Evolutionary conservation across 1,140 invertebrate genomes (phyloP).

Genomic region (Euura lappo): DNA sequence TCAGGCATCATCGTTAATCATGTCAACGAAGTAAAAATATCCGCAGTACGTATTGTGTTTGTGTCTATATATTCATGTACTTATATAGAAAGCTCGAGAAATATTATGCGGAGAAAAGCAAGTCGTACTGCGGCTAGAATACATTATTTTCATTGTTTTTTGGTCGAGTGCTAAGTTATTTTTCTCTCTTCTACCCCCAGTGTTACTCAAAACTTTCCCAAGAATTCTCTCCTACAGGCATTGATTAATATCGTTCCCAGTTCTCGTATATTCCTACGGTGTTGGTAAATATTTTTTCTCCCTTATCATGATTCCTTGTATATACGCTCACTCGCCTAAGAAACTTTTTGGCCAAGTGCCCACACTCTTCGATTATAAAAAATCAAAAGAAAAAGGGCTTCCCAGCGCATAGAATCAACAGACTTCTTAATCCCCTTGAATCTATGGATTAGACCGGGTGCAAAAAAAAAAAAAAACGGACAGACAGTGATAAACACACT

Average conservation of each 20-base stretch:
- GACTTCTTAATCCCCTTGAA: too few relatives aligned
- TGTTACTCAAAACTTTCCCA: background rate
- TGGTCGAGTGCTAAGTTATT: constrained; percentile 8
- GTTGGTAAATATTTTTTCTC: background rate
- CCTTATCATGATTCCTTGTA: background rate
- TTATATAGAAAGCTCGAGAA: constrained; percentile 29
- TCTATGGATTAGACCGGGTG: too few relatives aligned
- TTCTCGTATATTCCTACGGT: background rate
- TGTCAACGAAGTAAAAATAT: constrained; percentile 40
- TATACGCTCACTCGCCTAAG: background rate
- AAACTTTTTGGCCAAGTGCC: background rate
- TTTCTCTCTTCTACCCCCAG: background rate
- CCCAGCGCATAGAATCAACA: too few relatives aligned
- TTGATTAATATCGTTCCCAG: background rate
- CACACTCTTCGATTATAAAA: too few relatives aligned
- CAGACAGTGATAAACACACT: too few relatives aligned
- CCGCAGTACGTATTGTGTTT: constrained; percentile 12
- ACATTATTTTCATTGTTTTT: constrained; percentile 43
- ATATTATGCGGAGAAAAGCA: constrained; percentile 41
- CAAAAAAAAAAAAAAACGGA: too few relatives aligned
- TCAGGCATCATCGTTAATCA: constrained; percentile 42
- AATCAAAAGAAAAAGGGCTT: too few relatives aligned
- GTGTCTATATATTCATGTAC: too few relatives aligned
- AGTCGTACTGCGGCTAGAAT: constrained; percentile 27
- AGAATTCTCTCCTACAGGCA: background rate